These are phyloP conservation scores for Leptopilina myrica DNA, from an alignment of 2,888 invertebrate genomes.

Conservation along the genomic window DNA sequence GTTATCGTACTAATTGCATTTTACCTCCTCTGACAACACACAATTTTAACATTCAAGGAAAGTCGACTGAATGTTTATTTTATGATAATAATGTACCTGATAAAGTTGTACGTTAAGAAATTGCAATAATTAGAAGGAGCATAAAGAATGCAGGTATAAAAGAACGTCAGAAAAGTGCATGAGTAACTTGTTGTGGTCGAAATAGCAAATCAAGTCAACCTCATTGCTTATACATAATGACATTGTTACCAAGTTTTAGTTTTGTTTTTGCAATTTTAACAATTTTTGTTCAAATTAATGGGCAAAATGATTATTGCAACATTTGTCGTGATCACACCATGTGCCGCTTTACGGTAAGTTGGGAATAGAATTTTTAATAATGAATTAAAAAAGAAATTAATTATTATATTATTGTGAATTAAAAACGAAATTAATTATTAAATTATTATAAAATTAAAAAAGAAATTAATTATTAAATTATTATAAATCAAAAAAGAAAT, in stretches of 20 bases:
- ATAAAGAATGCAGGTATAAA: neutral
- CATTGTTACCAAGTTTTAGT: neutral
- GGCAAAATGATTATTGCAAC: neutral
- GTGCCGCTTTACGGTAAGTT: neutral
- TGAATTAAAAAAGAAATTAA: too few species aligned
- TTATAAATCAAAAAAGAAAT: too few species aligned
- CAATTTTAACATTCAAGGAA: too few species aligned
- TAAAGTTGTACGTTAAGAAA: neutral
- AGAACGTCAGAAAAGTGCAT: neutral
- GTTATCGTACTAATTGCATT: too few species aligned
- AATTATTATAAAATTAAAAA: too few species aligned
- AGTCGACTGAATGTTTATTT: too few species aligned
- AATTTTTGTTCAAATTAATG: neutral
- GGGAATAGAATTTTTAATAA: neutral
- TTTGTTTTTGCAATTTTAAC: neutral
- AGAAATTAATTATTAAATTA: too few species aligned
- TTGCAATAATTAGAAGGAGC: constrained; percentile 8
- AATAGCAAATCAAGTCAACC: neutral
- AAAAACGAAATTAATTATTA: too few species aligned
- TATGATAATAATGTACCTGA: neutral
- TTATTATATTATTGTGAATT: too few species aligned
- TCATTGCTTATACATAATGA: neutral
- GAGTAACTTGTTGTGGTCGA: too few species aligned
- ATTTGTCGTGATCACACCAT: neutral
- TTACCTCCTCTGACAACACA: too few species aligned